These are phyloP conservation scores for Calcarius lapponicus DNA, from an alignment of 2,797 vertebrate species.

Conservation along the genomic window DNA sequence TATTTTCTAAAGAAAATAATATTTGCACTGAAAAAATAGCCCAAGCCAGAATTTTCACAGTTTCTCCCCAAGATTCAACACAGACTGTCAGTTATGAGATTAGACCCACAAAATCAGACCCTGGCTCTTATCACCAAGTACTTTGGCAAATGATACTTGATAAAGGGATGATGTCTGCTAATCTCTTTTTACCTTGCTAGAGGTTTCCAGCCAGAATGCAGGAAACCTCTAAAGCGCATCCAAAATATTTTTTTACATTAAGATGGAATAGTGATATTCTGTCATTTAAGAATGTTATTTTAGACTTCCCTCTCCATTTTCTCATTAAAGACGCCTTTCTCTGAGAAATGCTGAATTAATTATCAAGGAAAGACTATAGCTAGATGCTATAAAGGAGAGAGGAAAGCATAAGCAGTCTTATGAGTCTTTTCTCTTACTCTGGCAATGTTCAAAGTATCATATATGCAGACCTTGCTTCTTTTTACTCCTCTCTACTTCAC, in stretches of 20 bases:
- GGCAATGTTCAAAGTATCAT: not conserved
- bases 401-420: not conserved
- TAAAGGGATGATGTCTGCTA: not conserved
- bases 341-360: not conserved
- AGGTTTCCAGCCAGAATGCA: not conserved
- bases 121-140: not conserved
- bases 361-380: not conserved
- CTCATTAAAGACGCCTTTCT: not conserved
- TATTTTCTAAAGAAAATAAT: not conserved
- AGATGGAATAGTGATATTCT: not conserved
- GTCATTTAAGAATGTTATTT: not conserved
- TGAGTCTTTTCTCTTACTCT: not conserved
- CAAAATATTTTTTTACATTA: not conserved
- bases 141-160: not conserved
- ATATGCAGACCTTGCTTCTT: not conserved
- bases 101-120: conserved; percentile 14
- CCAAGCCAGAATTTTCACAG: not conserved
- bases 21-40: not conserved
- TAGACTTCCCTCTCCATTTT: not conserved
- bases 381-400: not conserved
- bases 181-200: not conserved
- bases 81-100: not conserved
- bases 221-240: not conserved
- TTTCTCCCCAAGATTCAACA: not conserved
- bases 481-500: not conserved